Evolutionary conservation across 2,888 invertebrate species (phyloP).

Genomic region (Sinopyrophorus schimmeli): DNA sequence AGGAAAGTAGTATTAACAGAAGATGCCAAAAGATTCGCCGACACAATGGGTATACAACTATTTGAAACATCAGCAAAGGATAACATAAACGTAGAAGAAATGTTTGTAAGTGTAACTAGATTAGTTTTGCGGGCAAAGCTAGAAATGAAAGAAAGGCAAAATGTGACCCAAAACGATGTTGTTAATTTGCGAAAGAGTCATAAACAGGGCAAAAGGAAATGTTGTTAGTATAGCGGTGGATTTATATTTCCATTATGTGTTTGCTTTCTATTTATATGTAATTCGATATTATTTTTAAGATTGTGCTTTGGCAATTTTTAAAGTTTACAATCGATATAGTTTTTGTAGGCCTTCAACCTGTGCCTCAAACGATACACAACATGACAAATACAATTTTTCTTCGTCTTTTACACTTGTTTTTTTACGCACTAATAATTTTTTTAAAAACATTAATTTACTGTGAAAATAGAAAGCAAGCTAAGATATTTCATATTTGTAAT

Average conservation of each 20-base stretch:
- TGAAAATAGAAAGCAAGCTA: constrained; percentile 19
- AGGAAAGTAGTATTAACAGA: constrained; percentile 95
- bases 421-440: constrained; percentile 6
- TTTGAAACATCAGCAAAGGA: constrained; percentile 99
- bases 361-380: too few relatives aligned
- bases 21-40: constrained; percentile 96
- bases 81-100: constrained; percentile 98
- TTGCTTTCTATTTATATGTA: constrained; percentile 26
- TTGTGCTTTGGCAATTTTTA: background rate
- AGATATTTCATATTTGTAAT: constrained; percentile 1
- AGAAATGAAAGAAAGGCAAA: constrained; percentile 76
- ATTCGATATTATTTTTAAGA: background rate
- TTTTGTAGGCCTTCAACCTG: too few relatives aligned
- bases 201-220: constrained; percentile 65
- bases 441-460: too few relatives aligned
- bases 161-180: constrained; percentile 69
- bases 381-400: background rate
- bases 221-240: constrained; percentile 54
- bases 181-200: constrained; percentile 72
- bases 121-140: constrained; percentile 86
- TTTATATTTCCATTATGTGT: constrained; percentile 2
- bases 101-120: constrained; percentile 74
- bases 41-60: constrained; percentile 94
- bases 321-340: too few relatives aligned
- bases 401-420: constrained; percentile 5